phyloP scores from a whole-genome alignment of 1,140 invertebrate genomes.

The Bacillus rossius region DNA sequence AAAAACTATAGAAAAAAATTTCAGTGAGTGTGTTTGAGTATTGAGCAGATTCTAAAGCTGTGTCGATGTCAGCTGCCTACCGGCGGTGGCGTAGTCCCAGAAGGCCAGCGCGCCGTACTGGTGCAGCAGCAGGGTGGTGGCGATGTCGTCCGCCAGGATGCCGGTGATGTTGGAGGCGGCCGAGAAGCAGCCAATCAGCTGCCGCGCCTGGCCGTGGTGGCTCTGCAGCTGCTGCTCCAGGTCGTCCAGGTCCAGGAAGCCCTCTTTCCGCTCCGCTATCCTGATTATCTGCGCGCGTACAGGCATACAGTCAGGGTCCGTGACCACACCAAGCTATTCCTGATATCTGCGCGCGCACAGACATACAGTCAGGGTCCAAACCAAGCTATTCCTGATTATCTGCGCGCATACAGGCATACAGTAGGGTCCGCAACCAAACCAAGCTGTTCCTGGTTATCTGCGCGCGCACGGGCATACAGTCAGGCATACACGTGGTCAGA shows the following conservation, averaged over 20 bases:
- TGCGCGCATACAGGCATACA: too few relatives aligned
- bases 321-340: too few relatives aligned
- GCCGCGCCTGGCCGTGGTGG: constrained; percentile 42
- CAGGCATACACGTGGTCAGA: too few relatives aligned
- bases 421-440: too few relatives aligned
- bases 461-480: constrained; percentile 15
- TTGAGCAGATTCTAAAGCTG: too few relatives aligned
- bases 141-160: constrained; percentile 76
- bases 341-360: too few relatives aligned
- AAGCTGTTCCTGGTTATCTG: constrained; percentile 72
- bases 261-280: constrained; percentile 70
- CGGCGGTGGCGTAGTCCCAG: constrained; percentile 86
- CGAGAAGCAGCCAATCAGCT: constrained; percentile 80
- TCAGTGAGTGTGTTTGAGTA: too few relatives aligned
- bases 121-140: constrained; percentile 75
- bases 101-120: constrained; percentile 77
- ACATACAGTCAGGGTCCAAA: too few relatives aligned
- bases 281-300: constrained; percentile 57
- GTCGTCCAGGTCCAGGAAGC: constrained; percentile 71
- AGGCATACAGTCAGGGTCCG: background rate
- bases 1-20: too few relatives aligned
- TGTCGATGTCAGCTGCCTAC: constrained; percentile 27
- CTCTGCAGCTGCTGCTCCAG: constrained; percentile 65
- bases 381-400: too few relatives aligned
- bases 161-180: constrained; percentile 88